A percentile compares a stretch with the other conserved stretches of the same genome.
Evolutionary conservation across 2,113 vertebrate genomes (phyloP).

Genomic region (Desmodus rotundus): DNA sequence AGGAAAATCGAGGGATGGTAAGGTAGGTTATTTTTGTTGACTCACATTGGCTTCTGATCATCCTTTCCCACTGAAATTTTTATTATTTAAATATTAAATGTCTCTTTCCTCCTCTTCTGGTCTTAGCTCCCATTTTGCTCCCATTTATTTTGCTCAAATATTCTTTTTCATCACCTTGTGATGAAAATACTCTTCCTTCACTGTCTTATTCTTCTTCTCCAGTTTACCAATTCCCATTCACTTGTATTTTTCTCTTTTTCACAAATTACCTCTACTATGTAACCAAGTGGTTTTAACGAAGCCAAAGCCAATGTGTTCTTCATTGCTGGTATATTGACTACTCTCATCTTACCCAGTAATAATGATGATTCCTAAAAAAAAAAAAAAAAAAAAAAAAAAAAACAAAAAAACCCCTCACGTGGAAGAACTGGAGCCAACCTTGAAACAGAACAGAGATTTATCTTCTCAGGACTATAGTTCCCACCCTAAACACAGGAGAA

Average conservation of each 20-base stretch:
- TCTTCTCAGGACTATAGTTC: background rate
- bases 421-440: background rate
- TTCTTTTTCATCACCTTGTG: background rate
- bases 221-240: background rate
- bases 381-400: no score
- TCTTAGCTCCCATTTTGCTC: background rate
- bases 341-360: background rate
- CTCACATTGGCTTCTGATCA: background rate
- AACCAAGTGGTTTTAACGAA: slow-evolving; percentile 10
- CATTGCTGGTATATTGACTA: background rate
- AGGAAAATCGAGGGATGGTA: background rate
- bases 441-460: background rate
- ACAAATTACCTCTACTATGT: background rate
- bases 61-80: background rate
- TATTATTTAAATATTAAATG: background rate
- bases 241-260: background rate
- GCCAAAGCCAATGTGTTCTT: background rate
- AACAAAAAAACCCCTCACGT: no score
- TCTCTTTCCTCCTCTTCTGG: background rate
- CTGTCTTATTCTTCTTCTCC: background rate
- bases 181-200: background rate
- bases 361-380: background rate
- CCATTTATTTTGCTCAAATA: background rate
- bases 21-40: background rate
- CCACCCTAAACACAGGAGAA: background rate